Evolutionary conservation across 2,888 invertebrate genomes (phyloP).

Genomic region (Trichogramma evanescens): DNA sequence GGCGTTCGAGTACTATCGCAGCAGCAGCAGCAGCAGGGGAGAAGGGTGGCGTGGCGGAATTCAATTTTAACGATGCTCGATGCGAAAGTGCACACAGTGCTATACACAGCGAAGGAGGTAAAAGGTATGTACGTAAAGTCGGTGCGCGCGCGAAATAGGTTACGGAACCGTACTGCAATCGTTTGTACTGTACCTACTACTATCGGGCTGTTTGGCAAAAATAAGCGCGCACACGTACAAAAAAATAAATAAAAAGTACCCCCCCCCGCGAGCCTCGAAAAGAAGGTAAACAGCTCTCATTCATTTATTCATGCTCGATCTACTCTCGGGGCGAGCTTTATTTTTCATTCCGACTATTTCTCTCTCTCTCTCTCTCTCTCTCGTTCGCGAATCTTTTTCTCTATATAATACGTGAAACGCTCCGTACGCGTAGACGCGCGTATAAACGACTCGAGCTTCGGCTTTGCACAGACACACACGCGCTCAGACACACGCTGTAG

Average conservation of each 20-base stretch:
- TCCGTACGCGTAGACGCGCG: too few relatives aligned
- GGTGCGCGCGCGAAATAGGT: neutral
- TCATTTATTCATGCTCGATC: slow-evolving; percentile 16
- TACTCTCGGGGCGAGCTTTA: neutral
- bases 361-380: neutral
- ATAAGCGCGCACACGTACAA: too few relatives aligned
- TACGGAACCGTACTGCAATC: neutral
- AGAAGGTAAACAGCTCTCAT: slow-evolving; percentile 15
- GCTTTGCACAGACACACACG: too few relatives aligned
- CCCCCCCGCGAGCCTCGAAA: neutral
- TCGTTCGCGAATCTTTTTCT: neutral
- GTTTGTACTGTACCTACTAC: too few relatives aligned
- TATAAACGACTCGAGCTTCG: too few relatives aligned
- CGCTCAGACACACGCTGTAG: too few relatives aligned
- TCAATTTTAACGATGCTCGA: slow-evolving; percentile 4
- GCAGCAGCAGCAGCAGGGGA: too few relatives aligned
- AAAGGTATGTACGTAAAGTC: slow-evolving; percentile 3
- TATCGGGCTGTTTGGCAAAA: too few relatives aligned
- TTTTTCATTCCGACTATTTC: slow-evolving; percentile 2
- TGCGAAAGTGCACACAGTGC: neutral
- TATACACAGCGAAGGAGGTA: neutral
- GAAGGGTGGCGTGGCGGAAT: neutral
- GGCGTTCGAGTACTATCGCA: too few relatives aligned
- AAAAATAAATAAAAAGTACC: neutral
- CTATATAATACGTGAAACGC: too few relatives aligned